Conservation (phyloP, 2,888 invertebrate genomes). For the Plebejus melissa region DNA sequence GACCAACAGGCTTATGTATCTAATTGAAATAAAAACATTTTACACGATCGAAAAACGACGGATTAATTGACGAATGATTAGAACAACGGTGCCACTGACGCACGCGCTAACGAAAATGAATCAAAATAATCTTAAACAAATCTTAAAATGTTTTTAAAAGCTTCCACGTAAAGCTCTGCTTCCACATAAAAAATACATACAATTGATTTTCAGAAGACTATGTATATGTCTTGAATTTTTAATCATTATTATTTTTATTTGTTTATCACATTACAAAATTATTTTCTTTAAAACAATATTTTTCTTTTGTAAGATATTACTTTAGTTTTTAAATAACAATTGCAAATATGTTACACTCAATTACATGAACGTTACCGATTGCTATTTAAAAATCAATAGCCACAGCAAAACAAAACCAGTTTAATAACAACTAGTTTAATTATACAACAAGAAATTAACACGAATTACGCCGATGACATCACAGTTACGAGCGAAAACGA, state of each 20-base stretch:
- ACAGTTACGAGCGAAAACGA: conserved; percentile 33
- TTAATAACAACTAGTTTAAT: conserved; percentile 36
- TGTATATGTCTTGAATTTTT: no score
- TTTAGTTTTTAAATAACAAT: neutral
- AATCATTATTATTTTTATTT: no score
- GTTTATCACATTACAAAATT: neutral
- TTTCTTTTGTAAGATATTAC: neutral
- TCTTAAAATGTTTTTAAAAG: neutral
- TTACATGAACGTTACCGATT: conserved; percentile 15
- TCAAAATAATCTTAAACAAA: neutral
- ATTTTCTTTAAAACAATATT: neutral
- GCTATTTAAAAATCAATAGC: conserved; percentile 21
- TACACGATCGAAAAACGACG: neutral
- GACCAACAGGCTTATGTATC: neutral
- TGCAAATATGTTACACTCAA: neutral
- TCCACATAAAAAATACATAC: neutral
- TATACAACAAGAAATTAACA: conserved; percentile 38
- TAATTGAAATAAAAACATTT: conserved; percentile 15
- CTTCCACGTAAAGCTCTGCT: neutral
- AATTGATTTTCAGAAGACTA: neutral
- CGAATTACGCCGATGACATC: conserved; percentile 38
- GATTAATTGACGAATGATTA: conserved; percentile 10
- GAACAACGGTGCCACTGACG: neutral
- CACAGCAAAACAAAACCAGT: conserved; percentile 15
- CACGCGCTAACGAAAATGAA: neutral